These are phyloP conservation scores for Boleophthalmus pectinirostris DNA, from an alignment of 2,113 vertebrate species.

Conservation along the genomic window DNA sequence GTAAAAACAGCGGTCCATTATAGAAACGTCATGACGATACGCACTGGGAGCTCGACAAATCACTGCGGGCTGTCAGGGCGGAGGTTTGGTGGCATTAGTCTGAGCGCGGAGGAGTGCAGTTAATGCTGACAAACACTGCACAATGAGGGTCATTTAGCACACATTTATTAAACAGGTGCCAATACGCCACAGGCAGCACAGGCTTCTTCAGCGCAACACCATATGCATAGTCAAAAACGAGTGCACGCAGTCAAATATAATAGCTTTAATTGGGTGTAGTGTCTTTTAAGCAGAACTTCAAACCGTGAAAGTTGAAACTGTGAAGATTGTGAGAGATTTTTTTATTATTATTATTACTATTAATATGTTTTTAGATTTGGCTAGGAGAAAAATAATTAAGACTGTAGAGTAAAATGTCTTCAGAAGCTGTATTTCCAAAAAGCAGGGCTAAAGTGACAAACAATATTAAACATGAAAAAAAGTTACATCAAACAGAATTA, in stretches of 20 bases:
- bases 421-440: too few relatives aligned
- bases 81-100: conserved; percentile 73
- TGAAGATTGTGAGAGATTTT: too few relatives aligned
- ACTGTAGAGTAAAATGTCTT: too few relatives aligned
- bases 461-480: too few relatives aligned
- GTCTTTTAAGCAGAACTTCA: neutral
- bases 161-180: conserved; percentile 77
- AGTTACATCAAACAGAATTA: too few relatives aligned
- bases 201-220: conserved; percentile 50
- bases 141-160: conserved; percentile 74
- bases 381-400: too few relatives aligned
- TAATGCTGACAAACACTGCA: conserved; percentile 75
- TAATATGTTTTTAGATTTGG: too few relatives aligned
- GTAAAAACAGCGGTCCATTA: conserved; percentile 74
- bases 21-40: conserved; percentile 67
- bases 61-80: conserved; percentile 59
- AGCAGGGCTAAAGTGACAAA: too few relatives aligned
- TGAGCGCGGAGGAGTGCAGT: conserved; percentile 58
- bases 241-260: neutral
- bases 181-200: conserved; percentile 64
- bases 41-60: conserved; percentile 72
- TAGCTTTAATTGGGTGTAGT: neutral
- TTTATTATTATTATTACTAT: too few relatives aligned
- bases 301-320: neutral
- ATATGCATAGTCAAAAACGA: too few relatives aligned